Base-by-base conservation (phyloP, 2,113 vertebrate species). In the Laterallus jamaicensis region DNA sequence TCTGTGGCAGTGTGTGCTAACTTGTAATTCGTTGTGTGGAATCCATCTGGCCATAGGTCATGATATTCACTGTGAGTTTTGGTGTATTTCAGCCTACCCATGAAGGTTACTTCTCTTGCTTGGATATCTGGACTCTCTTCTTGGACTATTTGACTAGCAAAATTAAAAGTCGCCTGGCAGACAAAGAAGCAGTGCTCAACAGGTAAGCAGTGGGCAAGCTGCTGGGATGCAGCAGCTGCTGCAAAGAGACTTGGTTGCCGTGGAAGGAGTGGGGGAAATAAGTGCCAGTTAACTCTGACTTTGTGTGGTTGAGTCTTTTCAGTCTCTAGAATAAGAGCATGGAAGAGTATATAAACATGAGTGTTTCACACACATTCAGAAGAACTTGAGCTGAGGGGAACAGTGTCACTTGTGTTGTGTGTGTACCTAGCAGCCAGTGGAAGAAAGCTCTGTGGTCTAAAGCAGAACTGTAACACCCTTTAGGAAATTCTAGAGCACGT, bases 91-190 rank as follows among this genome's bases (percentile, higher is more conserved):
- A 99, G 99, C 99, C 99, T 58, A 99, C 98, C 44, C 99, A 99
- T 67, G 99, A 99, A 98, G 99, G 99, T 95, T 99, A 99, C 97
- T 99, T 99, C 96, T 98, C 99, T 90, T 99, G 99, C 98, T 98
- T 99, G 96, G 99, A 99, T 93, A 99, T 99, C 96, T 99, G 99
- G 99, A 98, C 98, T 5, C 98, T 99, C 66, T 99, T 99, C 98
- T 98, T 99, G 98, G 99, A 99, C 96, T 99, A 99, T 91, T 97
- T 99, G 95, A 99, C 99, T 84, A 99, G 98, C 88, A 99, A 99
- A 98, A 99, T 99, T 94, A 99, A 99, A 98, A 99, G 99, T 92
- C 98, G 99, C 47, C 97, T 99, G 50, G 98, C 99, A 91, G 99
- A 99, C 97, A 98, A 99, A 96, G 99, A 99, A 96, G 98, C 98